Evolutionary conservation across 30 jellyfish, hydroid and myxozoan genomes (phyloP), one percentile per base, ranked within the genome.

Genomic region (Hydractinia echinata): DNA sequence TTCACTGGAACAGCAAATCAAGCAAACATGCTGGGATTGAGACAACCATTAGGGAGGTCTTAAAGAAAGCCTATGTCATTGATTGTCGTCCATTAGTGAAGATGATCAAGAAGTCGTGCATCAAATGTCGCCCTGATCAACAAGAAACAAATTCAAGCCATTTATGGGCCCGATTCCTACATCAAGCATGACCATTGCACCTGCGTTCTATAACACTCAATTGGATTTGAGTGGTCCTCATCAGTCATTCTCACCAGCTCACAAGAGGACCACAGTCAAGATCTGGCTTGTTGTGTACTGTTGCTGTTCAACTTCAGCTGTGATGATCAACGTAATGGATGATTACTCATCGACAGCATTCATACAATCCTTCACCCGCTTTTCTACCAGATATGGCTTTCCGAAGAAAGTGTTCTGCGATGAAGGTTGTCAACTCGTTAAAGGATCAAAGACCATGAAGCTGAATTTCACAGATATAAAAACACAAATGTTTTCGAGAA

Each of bases 341-440:
- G 73, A 51, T 56, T 74, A 74, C 39, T 21, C 83, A 21, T n/a
- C 83, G 15, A 5, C 83, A 5, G 14, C 83, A 30, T 74, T 74
- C 66, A 74, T 74, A 5, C 74, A 21, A 51, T 19, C 83, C 15
- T 74, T 74, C 73, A 74, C 83, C n/a, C 74, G 74, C 1, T 64
- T 64, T 13, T 64, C 74, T 6, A 6, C 74, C 74, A 64, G 74
- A 13, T 64, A 74, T 74, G 83, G 74, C 10, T 74, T 44, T 50
- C 83, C 83, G 30, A 74, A 74, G 83, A 44, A 51, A 74, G 51
- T 74, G 18, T n/a, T 74, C 19, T 74, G 83, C 54, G 83, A 74
- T 51, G 83, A 64, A 64, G 83, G 74, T 51, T 64, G 4, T 7
- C 74, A 64, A 64, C 74, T 64, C 16, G 4, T 64, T 51, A 64